Evolutionary conservation across 2,888 invertebrate genomes (phyloP), one percentile per base, ranked within the genome.

Genomic region (Patella pellucida): DNA sequence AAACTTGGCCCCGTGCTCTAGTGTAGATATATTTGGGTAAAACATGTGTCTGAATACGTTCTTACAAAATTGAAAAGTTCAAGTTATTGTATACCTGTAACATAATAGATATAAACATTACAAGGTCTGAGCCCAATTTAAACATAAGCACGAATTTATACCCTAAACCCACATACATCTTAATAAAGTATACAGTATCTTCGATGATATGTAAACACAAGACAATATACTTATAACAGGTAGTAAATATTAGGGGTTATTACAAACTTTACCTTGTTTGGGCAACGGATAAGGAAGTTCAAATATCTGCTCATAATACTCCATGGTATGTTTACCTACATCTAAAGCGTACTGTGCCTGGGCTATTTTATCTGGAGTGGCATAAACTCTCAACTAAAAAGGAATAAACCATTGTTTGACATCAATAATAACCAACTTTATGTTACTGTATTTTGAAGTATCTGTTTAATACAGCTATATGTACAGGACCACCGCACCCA

Each of bases 271-370:
- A 89, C 90, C 89, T 82, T 87, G 86, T 84, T 90, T 90, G 9
- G 90, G 89, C 4, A 90, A 82, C 7, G 88, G 89, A 71, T 86
- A 90, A 0, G 82, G 74, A 16, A 87, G 83, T n/a, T 85, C 83
- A 75, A 89, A 88, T 69, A 87, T 78, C 11, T 80, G 72, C 73
- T 88, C 85, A 72, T 84, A 89, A 12, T 79, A 81, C 56, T 89
- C 86, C 80, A 86, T 83, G 5, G 95, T 94, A 80, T 93, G 93
- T 56, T 94, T 94, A 9, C 95, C 96, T 76, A 94, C 93, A 5
- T 94, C 93, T 81, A 94, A 92, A 3, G 97, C 95, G 90, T 95
- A 97, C 54, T 93, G 90, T 7, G 95, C 95, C 89, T 96, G 95
- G 67, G 94, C 92, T 15, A 94, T 92, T 79, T 89, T 87, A 79